These are phyloP conservation scores for Diplogasteroides magnus DNA, from an alignment of 1,140 invertebrate species.

Conservation along the genomic window DNA sequence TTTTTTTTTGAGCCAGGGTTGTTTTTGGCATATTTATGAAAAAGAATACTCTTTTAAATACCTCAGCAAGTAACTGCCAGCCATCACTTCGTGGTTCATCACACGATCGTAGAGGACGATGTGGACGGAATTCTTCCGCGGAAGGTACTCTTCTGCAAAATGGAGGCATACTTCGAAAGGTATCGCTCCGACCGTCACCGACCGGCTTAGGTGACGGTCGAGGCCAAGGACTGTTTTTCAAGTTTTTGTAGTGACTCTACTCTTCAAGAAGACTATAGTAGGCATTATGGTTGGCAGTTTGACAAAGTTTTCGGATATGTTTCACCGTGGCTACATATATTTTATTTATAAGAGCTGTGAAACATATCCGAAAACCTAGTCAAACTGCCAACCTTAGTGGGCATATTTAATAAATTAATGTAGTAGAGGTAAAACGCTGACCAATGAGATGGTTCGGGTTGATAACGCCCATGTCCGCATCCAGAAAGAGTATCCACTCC, in stretches of 20 bases:
- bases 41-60: not conserved
- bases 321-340: no score
- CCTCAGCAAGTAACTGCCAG: constrained; percentile 37
- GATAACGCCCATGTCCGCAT: constrained; percentile 37
- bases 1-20: not conserved
- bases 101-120: constrained; percentile 36
- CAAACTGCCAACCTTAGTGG: no score
- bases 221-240: no score
- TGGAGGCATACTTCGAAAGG: not conserved
- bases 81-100: constrained; percentile 40
- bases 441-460: constrained; percentile 35
- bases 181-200: not conserved
- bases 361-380: no score
- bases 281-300: not conserved
- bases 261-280: not conserved
- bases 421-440: no score
- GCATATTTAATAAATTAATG: no score
- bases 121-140: constrained; percentile 10
- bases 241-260: no score
- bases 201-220: not conserved
- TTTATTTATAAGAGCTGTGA: no score
- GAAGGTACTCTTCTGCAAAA: constrained; percentile 25
- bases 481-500: constrained; percentile 30
- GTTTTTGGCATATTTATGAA: no score
- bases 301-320: no score